A percentile compares a stretch with the other conserved stretches of the same genome.
Conservation (phyloP, 2,113 vertebrate genomes). For the Pseudonaja textilis region DNA sequence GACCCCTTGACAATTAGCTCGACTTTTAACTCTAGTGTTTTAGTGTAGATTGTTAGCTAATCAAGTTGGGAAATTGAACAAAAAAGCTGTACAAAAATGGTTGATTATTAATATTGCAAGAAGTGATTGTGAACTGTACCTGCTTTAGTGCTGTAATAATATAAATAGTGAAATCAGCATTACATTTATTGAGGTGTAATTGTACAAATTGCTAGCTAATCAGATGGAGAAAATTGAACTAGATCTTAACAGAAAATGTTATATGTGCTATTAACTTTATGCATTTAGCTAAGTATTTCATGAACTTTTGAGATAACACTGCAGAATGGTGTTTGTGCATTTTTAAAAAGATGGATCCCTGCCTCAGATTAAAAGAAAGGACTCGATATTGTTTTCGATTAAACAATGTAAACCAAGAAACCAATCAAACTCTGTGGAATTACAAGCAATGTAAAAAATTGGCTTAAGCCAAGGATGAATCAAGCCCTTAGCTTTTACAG, state of each 20-base stretch:
- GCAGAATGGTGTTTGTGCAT: not conserved
- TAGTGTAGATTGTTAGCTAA: constrained; percentile 65
- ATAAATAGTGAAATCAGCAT: constrained; percentile 61
- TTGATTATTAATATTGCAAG: constrained; percentile 66
- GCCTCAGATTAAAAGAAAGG: not conserved
- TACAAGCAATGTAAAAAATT: constrained; percentile 24
- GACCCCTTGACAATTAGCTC: constrained; percentile 60
- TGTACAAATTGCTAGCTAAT: constrained; percentile 69
- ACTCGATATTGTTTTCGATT: constrained; percentile 15
- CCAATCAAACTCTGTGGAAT: constrained; percentile 9
- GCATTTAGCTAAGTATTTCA: constrained; percentile 45
- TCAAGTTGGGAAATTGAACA: constrained; percentile 67
- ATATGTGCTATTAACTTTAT: constrained; percentile 48
- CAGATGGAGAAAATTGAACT: constrained; percentile 60
- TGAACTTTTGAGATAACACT: constrained; percentile 34
- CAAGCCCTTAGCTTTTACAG: not conserved
- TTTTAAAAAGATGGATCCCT: not conserved
- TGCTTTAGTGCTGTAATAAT: constrained; percentile 64
- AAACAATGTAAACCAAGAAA: constrained; percentile 33
- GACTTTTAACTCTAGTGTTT: constrained; percentile 65
- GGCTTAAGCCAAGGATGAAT: constrained; percentile 23
- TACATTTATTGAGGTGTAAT: constrained; percentile 64
- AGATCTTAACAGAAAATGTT: constrained; percentile 52
- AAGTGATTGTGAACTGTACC: constrained; percentile 51
- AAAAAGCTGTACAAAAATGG: constrained; percentile 57